These are phyloP conservation scores for Ophraella communa DNA, from an alignment of 2,888 invertebrate species.

Conservation along the genomic window DNA sequence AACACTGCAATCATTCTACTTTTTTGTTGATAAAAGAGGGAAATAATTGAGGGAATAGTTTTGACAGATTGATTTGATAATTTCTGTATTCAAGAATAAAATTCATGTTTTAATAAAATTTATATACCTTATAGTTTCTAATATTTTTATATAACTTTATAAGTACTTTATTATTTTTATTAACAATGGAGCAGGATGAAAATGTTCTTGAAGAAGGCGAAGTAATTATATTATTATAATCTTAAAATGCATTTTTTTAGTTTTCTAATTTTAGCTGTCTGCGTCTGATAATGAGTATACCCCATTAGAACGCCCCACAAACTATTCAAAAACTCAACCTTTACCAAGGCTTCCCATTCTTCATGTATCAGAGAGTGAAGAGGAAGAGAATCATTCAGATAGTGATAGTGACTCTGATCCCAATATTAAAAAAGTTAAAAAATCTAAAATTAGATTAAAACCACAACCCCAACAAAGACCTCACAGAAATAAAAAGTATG, in stretches of 20 bases:
- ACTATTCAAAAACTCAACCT: slow-evolving; percentile 51
- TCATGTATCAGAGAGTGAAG: slow-evolving; percentile 62
- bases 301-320: slow-evolving; percentile 65
- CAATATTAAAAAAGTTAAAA: slow-evolving; percentile 61
- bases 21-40: background rate
- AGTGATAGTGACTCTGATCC: slow-evolving; percentile 70
- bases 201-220: slow-evolving; percentile 44
- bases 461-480: slow-evolving; percentile 53
- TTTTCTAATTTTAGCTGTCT: slow-evolving; percentile 44
- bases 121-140: no score
- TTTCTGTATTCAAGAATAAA: no score
- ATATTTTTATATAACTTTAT: no score
- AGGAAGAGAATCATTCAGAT: slow-evolving; percentile 52
- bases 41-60: background rate
- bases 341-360: slow-evolving; percentile 46
- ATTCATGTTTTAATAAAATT: no score
- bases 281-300: slow-evolving; percentile 63
- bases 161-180: no score
- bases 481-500: slow-evolving; percentile 72
- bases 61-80: background rate
- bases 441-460: slow-evolving; percentile 63
- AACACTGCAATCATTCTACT: background rate
- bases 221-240: slow-evolving; percentile 28
- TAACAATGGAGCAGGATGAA: slow-evolving; percentile 40
- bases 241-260: background rate